phyloP scores from a whole-genome alignment of 2,797 vertebrate genomes.

The Gouania willdenowi region DNA sequence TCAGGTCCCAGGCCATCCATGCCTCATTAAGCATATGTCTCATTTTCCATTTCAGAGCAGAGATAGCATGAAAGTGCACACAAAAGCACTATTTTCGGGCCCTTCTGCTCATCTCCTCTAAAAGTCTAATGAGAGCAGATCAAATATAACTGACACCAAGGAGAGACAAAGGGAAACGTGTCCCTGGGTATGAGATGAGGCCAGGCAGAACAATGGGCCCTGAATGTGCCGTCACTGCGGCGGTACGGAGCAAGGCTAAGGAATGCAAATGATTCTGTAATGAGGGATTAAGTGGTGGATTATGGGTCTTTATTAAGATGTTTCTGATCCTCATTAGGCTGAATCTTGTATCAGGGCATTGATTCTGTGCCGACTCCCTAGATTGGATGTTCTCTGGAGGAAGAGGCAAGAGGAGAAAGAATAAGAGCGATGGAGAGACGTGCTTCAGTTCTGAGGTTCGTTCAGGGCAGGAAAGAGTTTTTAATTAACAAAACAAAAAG shows the following conservation, averaged over 20 bases:
- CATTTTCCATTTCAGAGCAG: slow-evolving; percentile 69
- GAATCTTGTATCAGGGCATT: slow-evolving; percentile 70
- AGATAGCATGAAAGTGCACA: slow-evolving; percentile 68
- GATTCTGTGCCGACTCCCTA: slow-evolving; percentile 57
- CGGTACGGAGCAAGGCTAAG: slow-evolving; percentile 47
- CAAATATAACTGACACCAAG: slow-evolving; percentile 63
- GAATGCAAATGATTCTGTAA: slow-evolving; percentile 77
- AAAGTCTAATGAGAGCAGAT: slow-evolving; percentile 77
- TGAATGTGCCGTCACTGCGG: slow-evolving; percentile 54
- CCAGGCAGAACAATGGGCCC: slow-evolving; percentile 65
- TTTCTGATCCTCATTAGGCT: slow-evolving; percentile 80
- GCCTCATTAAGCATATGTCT: slow-evolving; percentile 82
- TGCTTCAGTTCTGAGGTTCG: too few relatives aligned
- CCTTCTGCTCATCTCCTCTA: slow-evolving; percentile 58
- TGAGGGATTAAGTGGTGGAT: slow-evolving; percentile 79
- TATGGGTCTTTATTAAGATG: slow-evolving; percentile 81
- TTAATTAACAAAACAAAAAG: too few relatives aligned
- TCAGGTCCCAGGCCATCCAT: slow-evolving; percentile 43
- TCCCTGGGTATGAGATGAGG: slow-evolving; percentile 57
- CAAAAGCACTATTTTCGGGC: slow-evolving; percentile 74
- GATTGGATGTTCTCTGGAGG: slow-evolving; percentile 57
- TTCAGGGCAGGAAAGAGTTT: too few relatives aligned
- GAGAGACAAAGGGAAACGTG: slow-evolving; percentile 61
- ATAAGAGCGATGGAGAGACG: slow-evolving; percentile 27
- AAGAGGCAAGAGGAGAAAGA: slow-evolving; percentile 25